Evolutionary conservation across 1,140 invertebrate species (phyloP), one percentile per base, ranked within the genome.

Genomic region (Zaprionus davidi): DNA sequence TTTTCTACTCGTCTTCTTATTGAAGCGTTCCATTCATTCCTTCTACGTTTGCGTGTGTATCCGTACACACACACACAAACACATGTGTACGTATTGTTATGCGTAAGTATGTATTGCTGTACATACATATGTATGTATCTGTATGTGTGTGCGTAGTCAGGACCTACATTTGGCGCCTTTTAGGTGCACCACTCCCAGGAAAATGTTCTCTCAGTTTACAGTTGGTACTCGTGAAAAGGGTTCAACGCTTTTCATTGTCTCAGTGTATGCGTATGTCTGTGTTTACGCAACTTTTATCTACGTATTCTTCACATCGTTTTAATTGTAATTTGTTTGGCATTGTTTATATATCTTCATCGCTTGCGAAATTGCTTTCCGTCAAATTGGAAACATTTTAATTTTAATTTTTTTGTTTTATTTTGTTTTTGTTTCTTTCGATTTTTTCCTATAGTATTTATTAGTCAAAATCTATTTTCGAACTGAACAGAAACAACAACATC

Each of bases 401-500:
- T 76, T 79, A 62, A 75, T 38, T 64, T 65, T 57, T 65, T 57
- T 83, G 70, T 44, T 68, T 56, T 13, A 44, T 70, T 68, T 62
- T 78, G 36, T 46, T 75, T 64, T 59, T 72, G 28, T 57, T 24
- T 79, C 79, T 85, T 82, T 81, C 78, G 76, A 85, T 81, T 79
- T 90, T 75, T 82, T 79, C 60, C 85, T 90, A 90, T 88, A 88
- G 85, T 88, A 90, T 91, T 91, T 91, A 90, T 91, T 91, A 91
- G 88, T 88, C 88, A 91, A 91, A 69, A 85, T 87, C 88, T 91
- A 91, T 91, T 91, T 91, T 91, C 79, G 84, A 91, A 82, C 68
- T 64, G 72, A 71, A 63, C 78, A 84, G 79, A 71, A 85, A 81
- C 78, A 84, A 84, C 74, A 85, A 81, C 44, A 90, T 81, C 58